Conservation (phyloP, 2,888 invertebrate genomes). For the Sepioteuthis lessoniana region DNA sequence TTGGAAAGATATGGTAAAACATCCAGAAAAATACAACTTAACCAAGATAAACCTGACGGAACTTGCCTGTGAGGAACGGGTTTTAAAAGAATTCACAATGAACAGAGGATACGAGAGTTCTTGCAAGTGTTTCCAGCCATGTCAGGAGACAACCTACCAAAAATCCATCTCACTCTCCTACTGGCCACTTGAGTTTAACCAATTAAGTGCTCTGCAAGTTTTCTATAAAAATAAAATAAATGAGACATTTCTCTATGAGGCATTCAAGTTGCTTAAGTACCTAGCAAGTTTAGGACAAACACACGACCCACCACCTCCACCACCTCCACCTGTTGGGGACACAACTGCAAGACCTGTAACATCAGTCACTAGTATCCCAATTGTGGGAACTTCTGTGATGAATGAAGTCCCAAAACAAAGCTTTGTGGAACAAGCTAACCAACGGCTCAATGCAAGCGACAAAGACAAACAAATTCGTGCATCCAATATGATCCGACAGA, state of each 20-base stretch:
- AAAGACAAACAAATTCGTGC: conserved; percentile 56
- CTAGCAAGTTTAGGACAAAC: conserved; percentile 52
- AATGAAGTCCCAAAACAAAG: not conserved
- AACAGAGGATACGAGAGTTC: conserved; percentile 66
- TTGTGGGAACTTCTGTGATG: not conserved
- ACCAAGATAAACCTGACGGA: conserved; percentile 56
- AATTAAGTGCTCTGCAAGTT: conserved; percentile 62
- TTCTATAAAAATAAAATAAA: conserved; percentile 60
- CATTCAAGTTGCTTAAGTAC: conserved; percentile 59
- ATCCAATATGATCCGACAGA: conserved; percentile 67
- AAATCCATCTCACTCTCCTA: conserved; percentile 70
- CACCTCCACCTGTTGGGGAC: not conserved
- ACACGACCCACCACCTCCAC: conserved; percentile 51
- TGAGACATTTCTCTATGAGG: conserved; percentile 64
- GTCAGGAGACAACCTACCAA: conserved; percentile 67
- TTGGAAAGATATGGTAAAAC: conserved; percentile 58
- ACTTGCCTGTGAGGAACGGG: conserved; percentile 63
- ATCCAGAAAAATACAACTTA: conserved; percentile 49
- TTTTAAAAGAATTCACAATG: conserved; percentile 63
- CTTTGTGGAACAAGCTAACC: not conserved
- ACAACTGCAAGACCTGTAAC: not conserved
- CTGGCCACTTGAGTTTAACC: conserved; percentile 71
- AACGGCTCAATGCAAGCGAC: conserved; percentile 12
- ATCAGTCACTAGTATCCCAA: not conserved
- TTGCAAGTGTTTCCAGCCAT: conserved; percentile 67